Evolutionary conservation across 2,797 vertebrate species (phyloP), one percentile per base, ranked within the genome.

Genomic region (Atherinosoma microstoma): DNA sequence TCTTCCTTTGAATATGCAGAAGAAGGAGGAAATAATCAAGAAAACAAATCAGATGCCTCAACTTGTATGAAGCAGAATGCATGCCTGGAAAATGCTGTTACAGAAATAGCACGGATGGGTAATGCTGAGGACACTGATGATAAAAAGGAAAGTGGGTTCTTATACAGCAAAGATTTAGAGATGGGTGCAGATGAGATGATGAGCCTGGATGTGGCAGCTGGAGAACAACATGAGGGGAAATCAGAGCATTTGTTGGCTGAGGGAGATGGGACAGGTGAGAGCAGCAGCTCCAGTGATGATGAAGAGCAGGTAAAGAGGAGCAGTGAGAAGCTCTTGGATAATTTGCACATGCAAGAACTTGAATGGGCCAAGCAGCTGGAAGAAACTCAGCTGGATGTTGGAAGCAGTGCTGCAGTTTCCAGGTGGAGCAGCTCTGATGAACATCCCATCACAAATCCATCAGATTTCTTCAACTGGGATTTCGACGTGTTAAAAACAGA

Each of bases 1-100:
- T 94, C 91, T 12, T 87, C 92, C 4, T 89, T 87, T 81, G 93
- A 94, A 77, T 89, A 87, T 27, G 63, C 78, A 32, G 87, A 83
- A 15, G 67, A 74, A 10, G 51, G 61, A 67, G 67, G 63, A 22
- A 66, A 40, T 57, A 63, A 53, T 40, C 27, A 62, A 58, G 71
- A 69, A 12, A 75, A 60, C 7, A 27, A 69, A 51, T 9, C 11
- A 0, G 16, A 51, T 2, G 1, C 53, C 60, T 58, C 15, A 10
- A 40, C 73, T 20, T 62, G 11, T 34, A n/a, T 29, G 34, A 3
- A 60, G 24, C 53, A 73, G 51, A 61, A 47, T 3, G 6, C 29
- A 24, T 2, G 34, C 58, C 63, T 27, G 6, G 67, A 68, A 51
- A 63, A 30, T 69, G 66, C 22, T 56, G 67, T 34, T 24, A 45